Conservation (phyloP, 1,140 invertebrate genomes). For the Drosophila melanogaster region DNA sequence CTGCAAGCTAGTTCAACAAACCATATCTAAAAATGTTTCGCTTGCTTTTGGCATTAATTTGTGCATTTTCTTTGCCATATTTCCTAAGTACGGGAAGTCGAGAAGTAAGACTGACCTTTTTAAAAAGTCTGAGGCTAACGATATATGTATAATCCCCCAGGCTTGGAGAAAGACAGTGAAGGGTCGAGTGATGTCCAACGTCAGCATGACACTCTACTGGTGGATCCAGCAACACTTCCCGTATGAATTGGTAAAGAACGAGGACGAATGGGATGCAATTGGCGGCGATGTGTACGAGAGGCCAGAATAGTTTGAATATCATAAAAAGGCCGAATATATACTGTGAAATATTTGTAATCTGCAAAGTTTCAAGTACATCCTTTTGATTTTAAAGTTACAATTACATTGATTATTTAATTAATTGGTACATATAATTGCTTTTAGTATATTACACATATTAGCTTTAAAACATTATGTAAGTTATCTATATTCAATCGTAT, state of each 20-base stretch:
- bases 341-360: too few relatives aligned
- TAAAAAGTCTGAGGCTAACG: neutral
- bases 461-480: constrained; percentile 33
- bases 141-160: neutral
- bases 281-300: neutral
- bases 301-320: too few relatives aligned
- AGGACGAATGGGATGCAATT: neutral
- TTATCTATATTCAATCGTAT: constrained; percentile 46
- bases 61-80: neutral
- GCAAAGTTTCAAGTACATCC: neutral
- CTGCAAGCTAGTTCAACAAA: neutral
- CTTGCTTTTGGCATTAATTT: neutral
- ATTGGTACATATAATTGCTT: constrained; percentile 42
- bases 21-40: neutral
- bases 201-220: constrained; percentile 11
- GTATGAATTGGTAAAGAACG: neutral
- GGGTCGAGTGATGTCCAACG: constrained; percentile 15
- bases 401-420: constrained; percentile 32
- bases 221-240: neutral
- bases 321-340: too few relatives aligned
- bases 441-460: constrained; percentile 48
- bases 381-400: neutral
- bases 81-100: neutral
- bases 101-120: neutral
- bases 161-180: neutral